phyloP scores from a whole-genome alignment of 2,113 vertebrate genomes.

The Opisthocomus hoazin region DNA sequence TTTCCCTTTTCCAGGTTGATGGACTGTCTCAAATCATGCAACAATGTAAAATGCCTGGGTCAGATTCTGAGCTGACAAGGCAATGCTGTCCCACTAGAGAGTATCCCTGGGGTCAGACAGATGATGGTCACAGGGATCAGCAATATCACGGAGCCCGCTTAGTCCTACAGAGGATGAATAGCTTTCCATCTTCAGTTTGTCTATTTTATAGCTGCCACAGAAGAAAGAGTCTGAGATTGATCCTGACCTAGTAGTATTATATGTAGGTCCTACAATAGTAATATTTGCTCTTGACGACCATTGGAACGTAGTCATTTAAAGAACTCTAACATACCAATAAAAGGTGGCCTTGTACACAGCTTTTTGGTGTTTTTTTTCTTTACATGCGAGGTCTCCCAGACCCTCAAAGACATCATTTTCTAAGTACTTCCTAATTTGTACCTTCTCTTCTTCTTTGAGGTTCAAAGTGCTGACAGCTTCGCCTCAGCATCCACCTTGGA shows the following conservation, averaged over 20 bases:
- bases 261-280: not conserved
- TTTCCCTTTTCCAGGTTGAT: not conserved
- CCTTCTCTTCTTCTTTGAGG: not conserved
- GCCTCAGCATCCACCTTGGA: not conserved
- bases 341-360: not conserved
- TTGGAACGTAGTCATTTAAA: not conserved
- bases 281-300: not conserved
- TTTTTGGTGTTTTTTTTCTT: not conserved
- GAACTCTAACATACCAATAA: not conserved
- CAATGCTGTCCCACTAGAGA: not conserved
- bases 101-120: not conserved
- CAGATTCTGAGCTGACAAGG: not conserved
- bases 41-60: not conserved
- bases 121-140: not conserved
- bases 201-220: slow-evolving; percentile 28
- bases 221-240: slow-evolving; percentile 4
- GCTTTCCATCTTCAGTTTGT: slow-evolving; percentile 27
- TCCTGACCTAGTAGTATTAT: not conserved
- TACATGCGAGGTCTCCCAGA: not conserved
- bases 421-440: not conserved
- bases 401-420: not conserved
- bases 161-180: not conserved
- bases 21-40: not conserved
- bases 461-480: not conserved
- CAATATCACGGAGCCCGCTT: not conserved